Evolutionary conservation across 2,888 invertebrate species (phyloP), one percentile per base, ranked within the genome.

Genomic region (Melanophora roralis): DNA sequence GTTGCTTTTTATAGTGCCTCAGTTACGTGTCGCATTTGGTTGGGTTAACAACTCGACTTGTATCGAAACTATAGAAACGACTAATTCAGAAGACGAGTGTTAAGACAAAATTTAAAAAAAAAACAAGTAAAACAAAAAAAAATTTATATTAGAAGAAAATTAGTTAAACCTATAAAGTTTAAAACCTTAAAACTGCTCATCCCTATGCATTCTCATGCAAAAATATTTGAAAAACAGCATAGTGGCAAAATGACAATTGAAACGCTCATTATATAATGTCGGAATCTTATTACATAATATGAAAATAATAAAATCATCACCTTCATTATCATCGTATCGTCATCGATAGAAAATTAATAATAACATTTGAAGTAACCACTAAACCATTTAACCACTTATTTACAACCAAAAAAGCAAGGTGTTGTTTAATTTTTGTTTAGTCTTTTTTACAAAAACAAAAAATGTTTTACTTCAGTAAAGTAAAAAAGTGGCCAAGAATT

Each of bases 1-100:
- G 75, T 80, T 78, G 71, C 77, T 82, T 81, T 81, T 82, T 32
- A 73, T 59, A 68, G 67, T 83, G 83, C 84, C 85, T 87, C 85
- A 88, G 88, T 88, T 89, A 89, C 86, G 86, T 86, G 89, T 89
- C 89, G 89, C 89, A 88, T 89, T 89, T 87, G 87, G 88, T 87
- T 86, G 88, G 86, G 89, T 89, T 88, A 88, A 87, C 89, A 87
- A 76, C 80, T 80, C 80, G 76, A 84, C 82, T 76, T 72, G 75
- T 69, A 64, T 57, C 76, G 76, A 65, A 77, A 57, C 57, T 0
- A 34, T 32, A 45, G 51, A 49, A 77, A 64, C 36, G 43, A 69
- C 32, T 38, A 40, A 38, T 62, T 67, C 32, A 64, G 71, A 69
- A 49, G 43, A 77, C 76, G 76, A 57, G 76, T 71, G 43, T 64